A percentile compares a stretch with the other conserved stretches of the same genome.
phyloP scores from a whole-genome alignment of 2,888 invertebrate species.

The Temnothorax ravouxi region DNA sequence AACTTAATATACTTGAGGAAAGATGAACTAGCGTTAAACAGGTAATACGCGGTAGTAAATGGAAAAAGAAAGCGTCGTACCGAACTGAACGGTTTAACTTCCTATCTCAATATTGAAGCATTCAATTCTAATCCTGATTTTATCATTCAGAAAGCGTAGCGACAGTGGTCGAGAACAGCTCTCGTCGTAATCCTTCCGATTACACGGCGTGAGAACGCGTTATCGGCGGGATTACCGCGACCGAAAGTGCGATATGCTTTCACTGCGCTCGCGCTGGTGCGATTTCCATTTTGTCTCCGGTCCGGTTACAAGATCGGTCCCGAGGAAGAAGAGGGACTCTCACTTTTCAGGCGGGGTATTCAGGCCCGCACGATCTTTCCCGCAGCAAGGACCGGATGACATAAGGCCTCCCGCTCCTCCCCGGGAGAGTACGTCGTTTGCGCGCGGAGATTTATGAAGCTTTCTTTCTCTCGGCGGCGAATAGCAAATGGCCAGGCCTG shows the following conservation, averaged over 20 bases:
- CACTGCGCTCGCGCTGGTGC: conserved; percentile 19
- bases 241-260: conserved; percentile 61
- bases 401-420: conserved; percentile 72
- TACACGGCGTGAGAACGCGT: conserved; percentile 60
- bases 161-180: not conserved
- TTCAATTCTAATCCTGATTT: conserved; percentile 10
- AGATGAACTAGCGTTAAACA: not conserved
- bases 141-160: not conserved
- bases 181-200: conserved; percentile 18
- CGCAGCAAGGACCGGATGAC: conserved; percentile 73
- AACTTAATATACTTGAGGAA: not conserved
- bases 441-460: conserved; percentile 80
- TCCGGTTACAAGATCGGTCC: conserved; percentile 18
- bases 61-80: not conserved
- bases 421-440: conserved; percentile 64
- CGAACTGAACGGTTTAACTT: not conserved
- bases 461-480: conserved; percentile 75
- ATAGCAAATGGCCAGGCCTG: conserved; percentile 67
- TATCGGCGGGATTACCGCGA: conserved; percentile 57
- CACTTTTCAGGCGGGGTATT: conserved; percentile 74
- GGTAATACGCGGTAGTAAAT: not conserved
- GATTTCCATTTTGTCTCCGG: conserved; percentile 64
- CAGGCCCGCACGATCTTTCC: conserved; percentile 62
- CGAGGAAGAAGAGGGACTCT: conserved; percentile 73
- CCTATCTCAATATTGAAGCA: not conserved